phyloP scores from a whole-genome alignment of 2,888 invertebrate genomes.

The Periphyllus acericola region DNA sequence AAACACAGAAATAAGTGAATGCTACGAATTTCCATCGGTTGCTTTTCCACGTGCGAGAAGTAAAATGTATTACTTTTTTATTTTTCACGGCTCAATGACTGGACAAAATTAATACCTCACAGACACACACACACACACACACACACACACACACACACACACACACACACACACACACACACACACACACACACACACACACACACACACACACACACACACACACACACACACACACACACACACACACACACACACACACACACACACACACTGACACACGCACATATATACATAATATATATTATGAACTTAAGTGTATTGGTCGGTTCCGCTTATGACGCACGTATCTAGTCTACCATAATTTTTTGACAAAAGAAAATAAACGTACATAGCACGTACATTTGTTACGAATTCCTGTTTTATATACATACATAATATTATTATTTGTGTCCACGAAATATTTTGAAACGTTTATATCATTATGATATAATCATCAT shows the following conservation, averaged over 20 bases:
- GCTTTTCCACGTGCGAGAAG: conserved; percentile 26
- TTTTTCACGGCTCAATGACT: conserved; percentile 53
- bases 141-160: neutral
- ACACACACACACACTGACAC: neutral
- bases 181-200: neutral
- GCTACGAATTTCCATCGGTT: conserved; percentile 46
- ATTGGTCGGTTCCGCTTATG: conserved; percentile 27
- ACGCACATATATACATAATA: neutral
- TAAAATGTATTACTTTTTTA: conserved; percentile 4
- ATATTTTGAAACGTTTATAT: neutral
- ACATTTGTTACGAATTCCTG: neutral
- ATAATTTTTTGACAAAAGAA: neutral
- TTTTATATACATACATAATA: neutral
- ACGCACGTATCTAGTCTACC: neutral
- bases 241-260: neutral
- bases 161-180: too few relatives aligned
- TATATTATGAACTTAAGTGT: neutral
- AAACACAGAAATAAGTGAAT: conserved; percentile 27
- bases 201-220: neutral
- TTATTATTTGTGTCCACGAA: neutral
- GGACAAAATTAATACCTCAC: neutral
- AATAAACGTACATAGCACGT: neutral
- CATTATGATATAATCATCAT: neutral
- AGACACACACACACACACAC: neutral
- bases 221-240: neutral